Conservation (phyloP, 2,797 vertebrate genomes). For the Luscinia luscinia region DNA sequence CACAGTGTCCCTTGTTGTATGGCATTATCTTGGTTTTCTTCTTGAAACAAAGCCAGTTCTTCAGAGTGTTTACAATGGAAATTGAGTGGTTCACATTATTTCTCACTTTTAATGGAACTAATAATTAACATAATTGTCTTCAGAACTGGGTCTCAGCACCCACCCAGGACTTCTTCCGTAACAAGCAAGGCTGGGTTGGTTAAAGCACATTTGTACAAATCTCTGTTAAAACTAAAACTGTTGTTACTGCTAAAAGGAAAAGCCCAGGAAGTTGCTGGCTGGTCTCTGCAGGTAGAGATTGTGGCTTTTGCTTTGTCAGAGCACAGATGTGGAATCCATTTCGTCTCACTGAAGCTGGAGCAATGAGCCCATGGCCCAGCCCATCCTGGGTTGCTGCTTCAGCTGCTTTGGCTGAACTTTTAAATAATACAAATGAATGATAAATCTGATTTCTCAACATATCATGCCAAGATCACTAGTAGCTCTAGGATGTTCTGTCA, state of each 20-base stretch:
- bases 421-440: not conserved
- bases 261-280: not conserved
- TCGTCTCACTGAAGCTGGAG: not conserved
- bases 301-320: not conserved
- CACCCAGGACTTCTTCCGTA: not conserved
- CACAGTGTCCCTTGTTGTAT: not conserved
- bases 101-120: not conserved
- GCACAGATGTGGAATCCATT: not conserved
- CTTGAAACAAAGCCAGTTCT: fast-evolving
- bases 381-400: not conserved
- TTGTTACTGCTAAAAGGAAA: not conserved
- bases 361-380: not conserved
- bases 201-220: not conserved
- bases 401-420: fast-evolving
- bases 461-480: not conserved
- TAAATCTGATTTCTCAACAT: not conserved
- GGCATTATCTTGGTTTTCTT: not conserved
- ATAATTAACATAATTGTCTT: not conserved
- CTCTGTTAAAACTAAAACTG: not conserved
- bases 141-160: not conserved
- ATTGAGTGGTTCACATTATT: not conserved
- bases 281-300: not conserved
- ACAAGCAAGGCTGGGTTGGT: not conserved
- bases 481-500: not conserved
- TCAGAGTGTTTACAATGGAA: not conserved